Conservation (phyloP, 2,113 vertebrate species). For the Pogona vitticeps region DNA sequence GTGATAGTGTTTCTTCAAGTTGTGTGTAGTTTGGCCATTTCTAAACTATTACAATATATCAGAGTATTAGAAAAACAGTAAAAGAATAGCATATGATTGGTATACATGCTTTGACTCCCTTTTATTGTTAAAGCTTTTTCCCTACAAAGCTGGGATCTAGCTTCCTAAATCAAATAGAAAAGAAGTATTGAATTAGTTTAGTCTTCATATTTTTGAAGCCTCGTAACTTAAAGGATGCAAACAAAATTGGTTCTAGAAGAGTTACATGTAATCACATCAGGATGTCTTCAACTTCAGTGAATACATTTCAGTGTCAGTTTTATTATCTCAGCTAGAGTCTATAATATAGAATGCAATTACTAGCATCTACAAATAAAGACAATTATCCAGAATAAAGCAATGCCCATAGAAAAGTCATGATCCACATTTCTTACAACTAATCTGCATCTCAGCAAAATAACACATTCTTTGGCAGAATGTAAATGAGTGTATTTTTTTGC, state of each 20-base stretch:
- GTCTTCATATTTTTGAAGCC: not conserved
- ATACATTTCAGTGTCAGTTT: constrained; percentile 14
- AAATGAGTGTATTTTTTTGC: not conserved
- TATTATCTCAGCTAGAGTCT: constrained; percentile 17
- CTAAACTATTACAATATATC: not conserved
- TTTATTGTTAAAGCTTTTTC: not conserved
- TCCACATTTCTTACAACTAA: constrained; percentile 13
- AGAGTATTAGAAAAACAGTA: not conserved
- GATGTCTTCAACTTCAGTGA: constrained; percentile 10
- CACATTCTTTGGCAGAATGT: constrained; percentile 1
- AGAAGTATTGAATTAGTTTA: not conserved
- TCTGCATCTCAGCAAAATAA: not conserved
- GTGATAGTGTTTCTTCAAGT: not conserved
- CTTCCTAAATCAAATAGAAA: constrained; percentile 10
- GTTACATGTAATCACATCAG: constrained; percentile 11
- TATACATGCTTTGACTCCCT: not conserved
- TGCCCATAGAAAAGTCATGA: constrained; percentile 12
- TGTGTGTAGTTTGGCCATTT: not conserved
- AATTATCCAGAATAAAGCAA: constrained; percentile 18
- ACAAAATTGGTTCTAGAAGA: constrained; percentile 5
- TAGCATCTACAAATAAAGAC: constrained; percentile 13
- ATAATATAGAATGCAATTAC: constrained; percentile 14
- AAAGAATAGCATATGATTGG: not conserved
- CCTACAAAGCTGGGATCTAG: not conserved
- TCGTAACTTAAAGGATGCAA: constrained; percentile 1